Evolutionary conservation across 2,797 vertebrate genomes (phyloP).

Genomic region (Eleutherodactylus coqui): DNA sequence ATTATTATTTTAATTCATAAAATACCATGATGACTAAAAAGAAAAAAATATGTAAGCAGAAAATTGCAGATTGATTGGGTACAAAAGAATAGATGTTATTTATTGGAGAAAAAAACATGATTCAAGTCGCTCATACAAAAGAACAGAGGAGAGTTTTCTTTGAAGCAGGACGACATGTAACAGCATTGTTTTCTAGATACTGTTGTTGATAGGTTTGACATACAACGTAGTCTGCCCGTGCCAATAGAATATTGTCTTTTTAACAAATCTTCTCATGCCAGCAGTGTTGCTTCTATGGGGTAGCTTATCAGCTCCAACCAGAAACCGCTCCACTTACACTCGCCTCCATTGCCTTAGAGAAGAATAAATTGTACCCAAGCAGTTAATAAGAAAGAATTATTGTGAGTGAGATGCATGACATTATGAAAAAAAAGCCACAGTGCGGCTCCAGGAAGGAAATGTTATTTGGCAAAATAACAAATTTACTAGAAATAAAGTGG

Average conservation of each 20-base stretch:
- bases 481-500: conserved; percentile 54
- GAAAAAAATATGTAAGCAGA: conserved; percentile 6
- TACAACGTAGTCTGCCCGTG: conserved; percentile 75
- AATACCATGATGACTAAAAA: background rate
- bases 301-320: conserved; percentile 92
- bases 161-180: conserved; percentile 73
- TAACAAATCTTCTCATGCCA: conserved; percentile 90
- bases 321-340: conserved; percentile 81
- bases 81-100: conserved; percentile 21
- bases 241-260: conserved; percentile 90
- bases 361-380: conserved; percentile 95
- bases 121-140: conserved; percentile 68
- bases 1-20: background rate
- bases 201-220: conserved; percentile 81
- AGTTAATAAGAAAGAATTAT: conserved; percentile 97
- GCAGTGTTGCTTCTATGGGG: conserved; percentile 79
- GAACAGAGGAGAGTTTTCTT: conserved; percentile 69
- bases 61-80: conserved; percentile 44
- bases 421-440: conserved; percentile 74
- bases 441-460: conserved; percentile 75
- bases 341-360: conserved; percentile 90
- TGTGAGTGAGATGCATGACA: conserved; percentile 84
- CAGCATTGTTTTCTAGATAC: conserved; percentile 79
- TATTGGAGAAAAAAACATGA: conserved; percentile 42
- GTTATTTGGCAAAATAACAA: conserved; percentile 69